Base-by-base conservation (phyloP, 1,140 invertebrate genomes). In the Drosophila biarmipes region DNA sequence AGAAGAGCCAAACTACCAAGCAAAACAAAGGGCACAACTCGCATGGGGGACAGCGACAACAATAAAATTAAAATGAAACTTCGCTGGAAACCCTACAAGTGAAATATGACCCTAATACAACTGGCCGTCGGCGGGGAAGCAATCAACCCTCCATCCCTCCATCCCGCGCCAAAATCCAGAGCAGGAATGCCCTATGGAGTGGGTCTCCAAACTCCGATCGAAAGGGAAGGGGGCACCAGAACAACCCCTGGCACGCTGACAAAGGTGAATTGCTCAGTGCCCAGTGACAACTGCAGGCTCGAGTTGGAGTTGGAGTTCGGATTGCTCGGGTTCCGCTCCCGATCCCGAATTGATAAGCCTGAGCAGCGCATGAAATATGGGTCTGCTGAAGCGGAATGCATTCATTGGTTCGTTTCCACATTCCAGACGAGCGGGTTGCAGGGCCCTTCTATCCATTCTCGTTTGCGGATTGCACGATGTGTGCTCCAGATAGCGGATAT, bases 81-180 rank as follows among this genome's bases (percentile, higher is more conserved):
- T 90, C 89, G 72, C 73, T 90, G 87, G 87, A 90, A 90, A 87
- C 87, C 87, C 76, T 91, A 87, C 82, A 90, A 89, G 81, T 90
- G 87, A 90, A 90, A 90, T 90, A 90, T 90, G 87, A 90, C 87
- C 87, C 89, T 90, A 90, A 90, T 90, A 90, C 84, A 90, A 90
- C 80, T 87, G 78, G 5, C 21, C 45, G 17, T 7, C 14, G 21
- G 29, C 49, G 29, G 45, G 31, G 58, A n/a, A 17, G 52, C 48
- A 57, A 57, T 51, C 56, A 63, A 73, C 40, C 74, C 56, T 49
- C 45, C 29, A 2, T 45, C 34, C 51, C 15, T n/a, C n/a, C n/a
- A n/a, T n/a, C n/a, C n/a, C n/a, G n/a, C 17, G 29, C 42, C 42
- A 35, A 57, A 57, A 56, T 56, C 38, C 43, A 37, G 59, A 46